These are phyloP conservation scores for Meloidogyne floridensis DNA, from an alignment of 1,140 invertebrate species.

Conservation along the genomic window DNA sequence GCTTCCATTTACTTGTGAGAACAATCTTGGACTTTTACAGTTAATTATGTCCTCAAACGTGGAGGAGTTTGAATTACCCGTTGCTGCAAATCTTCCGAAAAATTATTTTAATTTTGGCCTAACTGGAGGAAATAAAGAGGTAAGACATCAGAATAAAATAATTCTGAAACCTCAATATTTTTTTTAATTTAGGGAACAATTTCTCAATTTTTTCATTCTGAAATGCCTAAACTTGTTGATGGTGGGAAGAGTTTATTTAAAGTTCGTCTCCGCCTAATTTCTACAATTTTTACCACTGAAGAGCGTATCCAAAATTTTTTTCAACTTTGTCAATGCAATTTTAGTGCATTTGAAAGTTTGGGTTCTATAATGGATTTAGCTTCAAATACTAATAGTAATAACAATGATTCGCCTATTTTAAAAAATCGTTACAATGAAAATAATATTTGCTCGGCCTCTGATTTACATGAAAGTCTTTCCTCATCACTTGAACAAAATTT, in stretches of 20 bases:
- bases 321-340: conserved; percentile 52
- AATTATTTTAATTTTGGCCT: conserved; percentile 35
- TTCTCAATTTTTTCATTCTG: conserved; percentile 7
- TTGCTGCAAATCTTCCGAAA: conserved; percentile 38
- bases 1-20: conserved; percentile 38
- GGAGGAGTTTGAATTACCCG: conserved; percentile 51
- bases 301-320: conserved; percentile 57
- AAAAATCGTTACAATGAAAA: conserved; percentile 10
- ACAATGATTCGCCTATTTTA: conserved; percentile 13
- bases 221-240: conserved; percentile 47
- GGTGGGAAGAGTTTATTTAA: conserved; percentile 41
- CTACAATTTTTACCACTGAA: conserved; percentile 46
- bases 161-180: neutral
- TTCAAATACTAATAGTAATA: neutral
- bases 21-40: conserved; percentile 16
- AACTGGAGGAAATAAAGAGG: conserved; percentile 6
- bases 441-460: conserved; percentile 16
- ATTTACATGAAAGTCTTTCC: conserved; percentile 18
- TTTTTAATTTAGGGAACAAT: conserved; percentile 12
- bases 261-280: conserved; percentile 47
- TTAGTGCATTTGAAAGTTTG: neutral
- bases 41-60: conserved; percentile 42
- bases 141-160: neutral
- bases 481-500: conserved; percentile 8
- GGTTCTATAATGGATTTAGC: neutral